Evolutionary conservation across 2,888 invertebrate genomes (phyloP), one percentile per base, ranked within the genome.

Genomic region (Drosophila helvetica): DNA sequence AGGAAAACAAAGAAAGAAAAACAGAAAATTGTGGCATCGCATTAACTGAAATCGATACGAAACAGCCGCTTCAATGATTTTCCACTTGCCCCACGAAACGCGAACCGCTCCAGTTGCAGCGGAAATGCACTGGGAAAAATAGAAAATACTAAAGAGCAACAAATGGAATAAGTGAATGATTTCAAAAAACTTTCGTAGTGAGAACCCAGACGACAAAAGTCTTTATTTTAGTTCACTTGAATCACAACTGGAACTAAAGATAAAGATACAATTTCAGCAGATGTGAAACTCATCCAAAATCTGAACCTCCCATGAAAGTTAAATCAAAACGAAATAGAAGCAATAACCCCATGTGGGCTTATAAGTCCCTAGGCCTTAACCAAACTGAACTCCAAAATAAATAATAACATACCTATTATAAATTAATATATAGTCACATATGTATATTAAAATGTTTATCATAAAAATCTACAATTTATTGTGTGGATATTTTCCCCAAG

Each of bases 21-120:
- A 46, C 46, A 52, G 48, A 42, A 73, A 55, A 71, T 53, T 51
- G 53, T 43, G 63, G 53, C 46, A 57, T 59, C 46, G 58, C 74
- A 74, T 74, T 74, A 76, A 73, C 62, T 66, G 76, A 65, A 77
- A 77, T 76, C 73, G 73, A 77, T 73, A 73, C 73, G 57, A 60
- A 48, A 50, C 65, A 66, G 59, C 53, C 68, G 70, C 68, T 53
- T 54, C 53, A 58, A 53, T 70, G 60, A 55, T 56, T 66, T 55
- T 9, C 58, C 12, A 17, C 61, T 25, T 30, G 43, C 52, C 15
- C 18, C 45, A 43, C 27, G 19, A 30, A 30, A 43, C 15, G 38
- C 38, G n/a, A 38, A 7, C 6, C 38, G 6, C n/a, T n/a, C n/a
- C 6, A n/a, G n/a, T 18, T 45, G 6, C 43, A 17, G 12, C 7